These are phyloP conservation scores for Chrysolina americana DNA, from an alignment of 2,888 invertebrate species.

Conservation along the genomic window DNA sequence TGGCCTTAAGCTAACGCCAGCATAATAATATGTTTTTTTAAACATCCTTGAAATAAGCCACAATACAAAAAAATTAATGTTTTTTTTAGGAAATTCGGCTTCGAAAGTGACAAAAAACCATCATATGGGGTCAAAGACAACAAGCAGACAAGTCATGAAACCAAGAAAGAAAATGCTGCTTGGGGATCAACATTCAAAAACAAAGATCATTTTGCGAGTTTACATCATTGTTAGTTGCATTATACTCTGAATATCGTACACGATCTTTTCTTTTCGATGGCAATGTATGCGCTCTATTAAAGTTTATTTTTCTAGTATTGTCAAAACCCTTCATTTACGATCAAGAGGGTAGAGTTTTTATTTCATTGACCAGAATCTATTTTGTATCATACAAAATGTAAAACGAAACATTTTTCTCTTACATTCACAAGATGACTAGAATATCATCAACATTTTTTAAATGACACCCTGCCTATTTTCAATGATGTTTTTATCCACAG, in stretches of 20 bases:
- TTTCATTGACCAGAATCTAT: too few species aligned
- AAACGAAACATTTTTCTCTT: too few species aligned
- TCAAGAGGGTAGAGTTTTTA: too few species aligned
- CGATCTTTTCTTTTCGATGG: not conserved
- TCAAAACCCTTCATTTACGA: too few species aligned
- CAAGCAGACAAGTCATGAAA: slow-evolving; percentile 38
- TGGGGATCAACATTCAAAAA: slow-evolving; percentile 85
- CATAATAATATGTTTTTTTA: too few species aligned
- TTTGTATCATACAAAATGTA: too few species aligned
- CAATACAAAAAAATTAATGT: not conserved
- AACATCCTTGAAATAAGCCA: too few species aligned
- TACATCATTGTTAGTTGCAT: slow-evolving; percentile 74
- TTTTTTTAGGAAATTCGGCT: slow-evolving; percentile 64
- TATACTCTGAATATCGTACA: slow-evolving; percentile 27
- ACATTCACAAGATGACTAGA: too few species aligned
- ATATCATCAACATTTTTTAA: too few species aligned
- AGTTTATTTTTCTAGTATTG: slow-evolving; percentile 10
- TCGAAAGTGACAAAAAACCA: not conserved
- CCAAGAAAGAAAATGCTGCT: slow-evolving; percentile 68
- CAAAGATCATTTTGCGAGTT: slow-evolving; percentile 79
- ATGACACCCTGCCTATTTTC: too few species aligned
- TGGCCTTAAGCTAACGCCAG: too few species aligned
- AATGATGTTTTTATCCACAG: too few species aligned
- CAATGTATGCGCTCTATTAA: not conserved
- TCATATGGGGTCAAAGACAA: slow-evolving; percentile 53